Conservation (phyloP, 1,140 invertebrate genomes). For the Euschistus heros region DNA sequence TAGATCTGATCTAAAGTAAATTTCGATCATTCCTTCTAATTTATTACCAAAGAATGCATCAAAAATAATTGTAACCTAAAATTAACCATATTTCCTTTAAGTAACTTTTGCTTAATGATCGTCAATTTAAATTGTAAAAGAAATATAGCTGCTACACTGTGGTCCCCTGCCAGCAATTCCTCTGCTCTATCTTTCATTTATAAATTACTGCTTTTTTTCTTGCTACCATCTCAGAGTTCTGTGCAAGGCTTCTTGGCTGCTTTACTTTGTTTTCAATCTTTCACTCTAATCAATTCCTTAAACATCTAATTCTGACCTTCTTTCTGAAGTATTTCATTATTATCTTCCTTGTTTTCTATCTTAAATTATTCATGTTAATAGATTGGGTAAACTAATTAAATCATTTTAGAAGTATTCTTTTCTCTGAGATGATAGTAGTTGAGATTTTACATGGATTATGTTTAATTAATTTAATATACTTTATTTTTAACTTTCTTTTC, state of each 20-base stretch:
- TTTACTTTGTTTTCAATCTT: not conserved
- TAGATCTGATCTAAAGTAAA: no score
- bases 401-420: no score
- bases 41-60: no score
- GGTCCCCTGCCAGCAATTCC: constrained; percentile 32
- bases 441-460: not conserved
- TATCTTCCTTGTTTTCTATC: no score
- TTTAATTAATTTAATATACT: not conserved
- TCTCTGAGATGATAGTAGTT: no score
- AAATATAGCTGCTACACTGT: constrained; percentile 12
- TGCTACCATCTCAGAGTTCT: constrained; percentile 12
- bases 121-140: not conserved
- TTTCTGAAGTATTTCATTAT: no score
- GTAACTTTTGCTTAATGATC: constrained; percentile 6
- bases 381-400: no score
- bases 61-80: no score
- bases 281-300: no score
- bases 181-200: constrained; percentile 27
- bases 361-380: no score
- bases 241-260: not conserved
- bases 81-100: not conserved
- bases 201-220: constrained; percentile 23
- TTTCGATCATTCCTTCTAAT: no score
- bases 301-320: no score
- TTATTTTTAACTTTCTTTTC: constrained; percentile 17